Conservation (phyloP, 2,888 invertebrate genomes). For the Napeogenes inachia region DNA sequence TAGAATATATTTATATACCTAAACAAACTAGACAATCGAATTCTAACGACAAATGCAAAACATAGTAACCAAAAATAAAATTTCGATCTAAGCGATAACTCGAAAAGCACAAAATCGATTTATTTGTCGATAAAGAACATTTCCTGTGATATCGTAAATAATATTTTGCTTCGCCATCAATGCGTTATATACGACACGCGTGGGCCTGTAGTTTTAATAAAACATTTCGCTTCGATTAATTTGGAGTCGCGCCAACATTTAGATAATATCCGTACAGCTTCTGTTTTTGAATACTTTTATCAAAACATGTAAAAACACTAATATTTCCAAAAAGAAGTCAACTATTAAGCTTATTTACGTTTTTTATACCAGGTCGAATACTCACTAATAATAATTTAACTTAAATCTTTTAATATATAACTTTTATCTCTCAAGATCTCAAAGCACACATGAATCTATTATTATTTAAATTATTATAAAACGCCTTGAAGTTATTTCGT, state of each 20-base stretch:
- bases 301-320: constrained; percentile 11
- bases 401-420: no score
- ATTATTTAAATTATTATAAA: constrained; percentile 9
- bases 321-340: constrained; percentile 3
- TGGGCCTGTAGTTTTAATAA: constrained; percentile 36
- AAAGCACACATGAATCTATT: no score
- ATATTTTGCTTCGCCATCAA: constrained; percentile 27
- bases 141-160: constrained; percentile 19
- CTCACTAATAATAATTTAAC: no score
- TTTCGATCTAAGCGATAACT: no score
- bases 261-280: constrained; percentile 27
- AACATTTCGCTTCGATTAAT: constrained; percentile 34
- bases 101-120: no score
- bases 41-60: no score
- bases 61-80: no score
- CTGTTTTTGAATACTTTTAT: constrained; percentile 20
- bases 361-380: neutral
- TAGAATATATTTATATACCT: no score
- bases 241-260: constrained; percentile 35
- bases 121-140: no score
- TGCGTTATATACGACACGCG: constrained; percentile 29
- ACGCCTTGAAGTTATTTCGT: constrained; percentile 12
- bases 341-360: neutral
- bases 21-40: no score
- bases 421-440: no score